Conservation (phyloP, 1,140 invertebrate species). For the Platyura marginata region DNA sequence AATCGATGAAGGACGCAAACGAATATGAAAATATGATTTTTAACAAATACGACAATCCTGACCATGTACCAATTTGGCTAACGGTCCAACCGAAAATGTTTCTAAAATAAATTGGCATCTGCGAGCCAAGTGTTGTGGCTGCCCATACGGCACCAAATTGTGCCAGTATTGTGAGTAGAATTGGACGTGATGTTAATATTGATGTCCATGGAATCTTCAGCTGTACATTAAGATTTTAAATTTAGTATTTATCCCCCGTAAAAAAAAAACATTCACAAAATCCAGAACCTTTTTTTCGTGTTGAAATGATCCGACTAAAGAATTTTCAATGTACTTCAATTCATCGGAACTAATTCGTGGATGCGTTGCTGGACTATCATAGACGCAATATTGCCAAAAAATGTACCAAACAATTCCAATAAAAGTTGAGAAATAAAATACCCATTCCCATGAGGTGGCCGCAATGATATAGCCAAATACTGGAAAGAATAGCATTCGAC, state of each 20-base stretch:
- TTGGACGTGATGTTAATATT: slow-evolving; percentile 50
- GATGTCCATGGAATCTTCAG: slow-evolving; percentile 46
- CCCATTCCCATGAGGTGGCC: slow-evolving; percentile 48
- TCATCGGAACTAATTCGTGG: slow-evolving; percentile 53
- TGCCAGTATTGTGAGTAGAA: slow-evolving; percentile 58
- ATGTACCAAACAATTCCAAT: slow-evolving; percentile 46
- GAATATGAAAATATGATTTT: slow-evolving; percentile 38
- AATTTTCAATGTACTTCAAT: slow-evolving; percentile 35
- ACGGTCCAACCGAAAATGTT: slow-evolving; percentile 69
- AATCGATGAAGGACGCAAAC: slow-evolving; percentile 38
- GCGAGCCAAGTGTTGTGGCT: slow-evolving; percentile 54
- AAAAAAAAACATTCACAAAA: slow-evolving; percentile 13
- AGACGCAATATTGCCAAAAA: slow-evolving; percentile 40
- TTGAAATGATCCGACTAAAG: slow-evolving; percentile 29
- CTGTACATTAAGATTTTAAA: not conserved
- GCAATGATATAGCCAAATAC: slow-evolving; percentile 46
- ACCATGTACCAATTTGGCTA: slow-evolving; percentile 39
- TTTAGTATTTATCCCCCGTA: not conserved
- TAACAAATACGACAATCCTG: slow-evolving; percentile 40
- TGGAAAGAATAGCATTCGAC: slow-evolving; percentile 47
- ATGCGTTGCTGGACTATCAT: slow-evolving; percentile 50
- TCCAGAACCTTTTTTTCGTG: slow-evolving; percentile 3
- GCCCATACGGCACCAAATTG: slow-evolving; percentile 50
- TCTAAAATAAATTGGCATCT: slow-evolving; percentile 70
- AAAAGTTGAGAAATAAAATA: slow-evolving; percentile 50